Percentiles rank a stretch among this genome's conserved stretches.
These are phyloP conservation scores for Myiagra hebetior DNA, from an alignment of 2,113 vertebrate species.

Conservation along the genomic window DNA sequence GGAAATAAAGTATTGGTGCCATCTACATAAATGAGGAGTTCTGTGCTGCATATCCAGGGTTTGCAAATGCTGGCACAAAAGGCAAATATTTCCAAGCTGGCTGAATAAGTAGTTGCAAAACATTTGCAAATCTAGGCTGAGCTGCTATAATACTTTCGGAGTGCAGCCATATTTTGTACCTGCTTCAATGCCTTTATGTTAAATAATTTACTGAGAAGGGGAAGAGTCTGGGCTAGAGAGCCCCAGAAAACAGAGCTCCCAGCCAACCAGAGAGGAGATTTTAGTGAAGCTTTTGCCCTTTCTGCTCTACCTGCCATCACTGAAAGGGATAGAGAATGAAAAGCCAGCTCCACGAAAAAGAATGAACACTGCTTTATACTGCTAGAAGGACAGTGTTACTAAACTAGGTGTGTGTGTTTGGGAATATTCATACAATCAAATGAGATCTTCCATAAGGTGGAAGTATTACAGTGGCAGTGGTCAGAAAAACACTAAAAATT, in stretches of 20 bases:
- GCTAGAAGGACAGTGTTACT: not conserved
- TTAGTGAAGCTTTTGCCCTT: not conserved
- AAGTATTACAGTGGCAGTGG: not conserved
- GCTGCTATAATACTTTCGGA: not conserved
- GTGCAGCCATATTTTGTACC: not conserved
- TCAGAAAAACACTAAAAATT: not conserved
- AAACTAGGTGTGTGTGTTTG: not conserved
- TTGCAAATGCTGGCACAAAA: not conserved
- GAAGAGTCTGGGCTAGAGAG: not conserved
- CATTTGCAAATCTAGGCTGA: not conserved
- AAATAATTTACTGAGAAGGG: not conserved
- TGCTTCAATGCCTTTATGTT: not conserved
- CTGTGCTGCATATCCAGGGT: not conserved
- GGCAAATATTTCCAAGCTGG: not conserved
- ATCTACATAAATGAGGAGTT: not conserved
- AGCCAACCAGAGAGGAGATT: not conserved
- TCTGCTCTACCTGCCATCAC: not conserved
- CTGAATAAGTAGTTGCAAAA: conserved; percentile 5
- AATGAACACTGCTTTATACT: not conserved
- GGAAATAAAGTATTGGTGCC: not conserved
- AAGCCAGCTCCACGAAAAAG: not conserved
- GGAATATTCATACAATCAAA: not conserved
- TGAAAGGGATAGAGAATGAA: not conserved
- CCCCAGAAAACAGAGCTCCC: not conserved
- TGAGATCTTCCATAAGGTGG: not conserved